phyloP scores from a whole-genome alignment of 1,140 invertebrate genomes.

The Calycopis cecrops region DNA sequence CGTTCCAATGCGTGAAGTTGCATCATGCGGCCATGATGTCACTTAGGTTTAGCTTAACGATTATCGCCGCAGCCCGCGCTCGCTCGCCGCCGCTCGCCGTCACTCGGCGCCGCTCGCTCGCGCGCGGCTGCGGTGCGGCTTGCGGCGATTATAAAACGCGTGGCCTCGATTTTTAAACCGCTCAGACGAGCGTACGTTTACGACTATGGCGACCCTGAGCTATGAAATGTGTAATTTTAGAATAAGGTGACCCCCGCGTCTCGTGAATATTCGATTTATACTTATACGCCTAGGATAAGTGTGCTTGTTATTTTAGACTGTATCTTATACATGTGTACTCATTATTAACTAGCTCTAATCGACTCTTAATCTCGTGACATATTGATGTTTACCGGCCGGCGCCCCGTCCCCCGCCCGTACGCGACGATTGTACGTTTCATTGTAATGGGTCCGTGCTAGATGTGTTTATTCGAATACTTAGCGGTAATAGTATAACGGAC shows the following conservation, averaged over 20 bases:
- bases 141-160: slow-evolving; percentile 46
- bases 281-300: slow-evolving; percentile 40
- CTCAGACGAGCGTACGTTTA: slow-evolving; percentile 37
- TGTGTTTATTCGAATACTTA: slow-evolving; percentile 24
- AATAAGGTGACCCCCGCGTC: slow-evolving; percentile 26
- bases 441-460: slow-evolving; percentile 52
- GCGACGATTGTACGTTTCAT: slow-evolving; percentile 64
- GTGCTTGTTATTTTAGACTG: slow-evolving; percentile 47
- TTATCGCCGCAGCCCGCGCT: slow-evolving; percentile 39
- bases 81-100: slow-evolving; percentile 12
- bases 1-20: slow-evolving; percentile 45
- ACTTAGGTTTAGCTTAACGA: slow-evolving; percentile 44
- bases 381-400: slow-evolving; percentile 16
- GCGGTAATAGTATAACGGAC: slow-evolving; percentile 20
- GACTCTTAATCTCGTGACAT: slow-evolving; percentile 10
- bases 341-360: slow-evolving; percentile 24
- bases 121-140: slow-evolving; percentile 15
- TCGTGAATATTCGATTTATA: slow-evolving; percentile 28
- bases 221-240: slow-evolving; percentile 69
- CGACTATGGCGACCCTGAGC: slow-evolving; percentile 50
- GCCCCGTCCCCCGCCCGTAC: neutral
- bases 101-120: too few species aligned
- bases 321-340: slow-evolving; percentile 36
- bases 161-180: slow-evolving; percentile 63
- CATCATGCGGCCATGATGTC: slow-evolving; percentile 71